Evolutionary conservation across 1,140 invertebrate genomes (phyloP), one percentile per base, ranked within the genome.

Genomic region (Pseudomyrmex pallidus): DNA sequence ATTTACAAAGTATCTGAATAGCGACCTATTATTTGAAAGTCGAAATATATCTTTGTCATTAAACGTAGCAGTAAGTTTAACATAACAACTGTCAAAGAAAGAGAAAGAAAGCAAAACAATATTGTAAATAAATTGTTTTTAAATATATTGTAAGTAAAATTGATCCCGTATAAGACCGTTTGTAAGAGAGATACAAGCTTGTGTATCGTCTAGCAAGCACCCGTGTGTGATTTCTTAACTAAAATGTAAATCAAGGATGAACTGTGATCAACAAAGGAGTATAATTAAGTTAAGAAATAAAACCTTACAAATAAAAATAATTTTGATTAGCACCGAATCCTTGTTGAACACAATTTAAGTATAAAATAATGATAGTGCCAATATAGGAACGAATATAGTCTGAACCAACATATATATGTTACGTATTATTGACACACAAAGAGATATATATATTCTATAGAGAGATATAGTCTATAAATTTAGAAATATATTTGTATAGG

Each of bases 381-480:
- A 77, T 46, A 0, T 46, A 0, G 73, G 73, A 78, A 83, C 73
- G 12, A 74, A 85, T 77, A 35, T 35, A 84, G 85, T 78, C 82
- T 86, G 85, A 86, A 66, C 25, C 2, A 20, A 46, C 9, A 70
- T 10, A 44, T 25, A 3, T 70, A 25, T 25, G 20, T 54, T 22
- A 20, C 2, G 12, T 52, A 52, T 52, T 52, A n/a, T n/a, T 12
- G 2, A 52, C 13, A 52, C 15, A 63, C 4, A 46, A 12, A 35
- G 35, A 35, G 5, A 35, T 35, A 35, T 35, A 35, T 35, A 35
- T 35, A 35, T 35, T 80, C 48, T 70, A 56, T 9, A 10, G 13
- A 15, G 12, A 74, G 44, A 56, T 15, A 64, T 2, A 83, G 7
- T 35, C 35, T 12, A 48, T 83, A 57, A 7, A 83, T 57, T 57